Conservation (phyloP, 2,888 invertebrate species). For the Bedellia somnulentella region DNA sequence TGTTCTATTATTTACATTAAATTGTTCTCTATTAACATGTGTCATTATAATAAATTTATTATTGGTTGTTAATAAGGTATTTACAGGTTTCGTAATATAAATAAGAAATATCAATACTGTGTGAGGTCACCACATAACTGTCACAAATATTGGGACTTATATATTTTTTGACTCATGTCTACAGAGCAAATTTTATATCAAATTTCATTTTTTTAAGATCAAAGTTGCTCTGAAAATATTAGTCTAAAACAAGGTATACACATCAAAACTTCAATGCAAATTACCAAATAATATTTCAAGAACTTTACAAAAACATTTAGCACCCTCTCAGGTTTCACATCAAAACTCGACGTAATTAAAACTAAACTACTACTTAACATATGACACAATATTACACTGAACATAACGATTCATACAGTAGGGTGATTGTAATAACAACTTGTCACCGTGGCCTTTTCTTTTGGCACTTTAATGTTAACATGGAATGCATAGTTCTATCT, state of each 20-base stretch:
- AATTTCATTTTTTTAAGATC: too few relatives aligned
- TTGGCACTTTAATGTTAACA: conserved; percentile 57
- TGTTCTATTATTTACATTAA: conserved; percentile 61
- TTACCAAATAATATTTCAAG: conserved; percentile 13
- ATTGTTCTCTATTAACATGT: conserved; percentile 61
- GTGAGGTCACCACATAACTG: conserved; percentile 47
- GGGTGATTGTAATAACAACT: conserved; percentile 22
- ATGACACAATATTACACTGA: conserved; percentile 16
- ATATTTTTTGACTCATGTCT: too few relatives aligned
- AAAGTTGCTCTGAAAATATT: too few relatives aligned
- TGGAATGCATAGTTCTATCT: conserved; percentile 50
- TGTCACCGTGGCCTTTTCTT: conserved; percentile 29
- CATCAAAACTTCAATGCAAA: too few relatives aligned
- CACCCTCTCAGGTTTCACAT: conserved; percentile 44
- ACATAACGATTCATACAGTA: conserved; percentile 30
- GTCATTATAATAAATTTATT: conserved; percentile 51
- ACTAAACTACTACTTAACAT: conserved; percentile 14
- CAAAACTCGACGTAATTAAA: conserved; percentile 12
- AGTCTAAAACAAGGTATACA: too few relatives aligned
- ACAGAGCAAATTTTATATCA: too few relatives aligned
- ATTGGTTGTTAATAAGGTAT: conserved; percentile 60
- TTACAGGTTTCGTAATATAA: conserved; percentile 41
- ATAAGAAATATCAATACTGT: conserved; percentile 58
- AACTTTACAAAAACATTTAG: conserved; percentile 32
- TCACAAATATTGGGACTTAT: too few relatives aligned